Base-by-base conservation (phyloP, 2,113 vertebrate genomes). In the Cottus gobio region DNA sequence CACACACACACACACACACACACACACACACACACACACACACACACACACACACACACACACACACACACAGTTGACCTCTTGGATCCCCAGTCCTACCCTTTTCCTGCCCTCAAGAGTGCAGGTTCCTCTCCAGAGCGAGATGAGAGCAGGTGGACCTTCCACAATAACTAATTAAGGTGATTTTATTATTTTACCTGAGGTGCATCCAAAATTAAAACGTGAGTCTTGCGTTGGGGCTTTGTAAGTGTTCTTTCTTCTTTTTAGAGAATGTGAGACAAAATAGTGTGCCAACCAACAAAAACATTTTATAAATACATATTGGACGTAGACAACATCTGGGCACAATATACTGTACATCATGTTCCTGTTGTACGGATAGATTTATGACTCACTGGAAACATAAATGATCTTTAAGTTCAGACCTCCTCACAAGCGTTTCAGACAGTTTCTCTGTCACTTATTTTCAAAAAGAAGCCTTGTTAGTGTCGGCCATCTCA, bases 121-220 rank as follows among this genome's bases (percentile, higher is more conserved):
- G 26, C 52, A 20, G 64, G 44, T 20, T 82, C 22, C 50, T 64
- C 52, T 44, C 61, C 54, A 80, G 48, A 58, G 79, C 73, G 79
- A 75, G 18, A 36, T 24, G 44, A 31, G 64, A 56, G 48, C 71
- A 77, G 60, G 62, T 54, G 20, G 88, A 74, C 63, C 82, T 74
- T 91, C 56, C 39, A 60, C 70, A 66, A 66, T 7, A 44, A 65
- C 39, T 87, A 83, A 89, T 90, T 78, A 85, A 80, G 71, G 48
- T 52, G 12, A 73, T 61, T 58, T 8, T 71, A 0, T 64, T 46
- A 70, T 28, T 48, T 46, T 31, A 71, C 57, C 48, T 64, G 18
- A 52, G 60, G 26, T 34, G 16, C 30, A 71, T 75, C 61, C 6
- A 28, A 60, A 71, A 28, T 37, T 24, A 62, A 28, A 28, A 24